Percentiles rank a stretch among this genome's conserved stretches.
phyloP scores from a whole-genome alignment of 92 coral and sea anemone genomes.

The Umimayanthus kanabou region DNA sequence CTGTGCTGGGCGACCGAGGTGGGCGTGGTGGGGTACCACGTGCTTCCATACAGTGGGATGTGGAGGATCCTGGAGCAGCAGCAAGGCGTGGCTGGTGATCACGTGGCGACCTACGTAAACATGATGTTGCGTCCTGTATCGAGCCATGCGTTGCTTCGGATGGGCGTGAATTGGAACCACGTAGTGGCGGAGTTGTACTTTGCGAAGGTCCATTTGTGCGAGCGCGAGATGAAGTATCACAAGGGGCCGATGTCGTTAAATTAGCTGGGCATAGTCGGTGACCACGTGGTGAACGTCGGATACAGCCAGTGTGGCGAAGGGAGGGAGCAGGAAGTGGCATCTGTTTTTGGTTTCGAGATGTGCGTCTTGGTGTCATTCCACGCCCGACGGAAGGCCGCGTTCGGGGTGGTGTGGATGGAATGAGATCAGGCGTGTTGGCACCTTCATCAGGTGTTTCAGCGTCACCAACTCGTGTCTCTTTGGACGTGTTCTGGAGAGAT shows the following conservation, averaged over 20 bases:
- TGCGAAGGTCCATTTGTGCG: neutral
- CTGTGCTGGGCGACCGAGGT: slow-evolving; percentile 6
- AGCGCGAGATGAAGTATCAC: neutral
- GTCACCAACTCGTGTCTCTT: neutral
- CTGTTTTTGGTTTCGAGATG: slow-evolving; percentile 23
- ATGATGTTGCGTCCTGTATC: neutral
- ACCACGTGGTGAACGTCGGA: slow-evolving; percentile 23
- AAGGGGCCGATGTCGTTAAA: neutral
- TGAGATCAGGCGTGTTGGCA: slow-evolving; percentile 27
- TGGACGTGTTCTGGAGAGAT: neutral
- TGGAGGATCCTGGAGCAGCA: neutral
- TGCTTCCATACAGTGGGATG: neutral
- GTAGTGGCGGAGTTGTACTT: neutral
- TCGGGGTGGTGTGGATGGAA: slow-evolving; percentile 58
- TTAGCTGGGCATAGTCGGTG: neutral
- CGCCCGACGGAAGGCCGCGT: slow-evolving; percentile 16
- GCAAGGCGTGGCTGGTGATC: slow-evolving; percentile 1
- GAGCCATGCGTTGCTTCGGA: neutral
- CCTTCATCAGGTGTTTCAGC: neutral
- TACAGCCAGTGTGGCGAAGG: slow-evolving; percentile 1
- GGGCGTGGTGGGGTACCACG: neutral
- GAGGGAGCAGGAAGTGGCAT: neutral
- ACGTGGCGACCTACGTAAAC: slow-evolving; percentile 7
- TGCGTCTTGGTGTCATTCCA: slow-evolving; percentile 43
- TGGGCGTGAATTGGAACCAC: neutral